Evolutionary conservation across 2,113 vertebrate genomes (phyloP), one percentile per base, ranked within the genome.

Genomic region (Meles meles): DNA sequence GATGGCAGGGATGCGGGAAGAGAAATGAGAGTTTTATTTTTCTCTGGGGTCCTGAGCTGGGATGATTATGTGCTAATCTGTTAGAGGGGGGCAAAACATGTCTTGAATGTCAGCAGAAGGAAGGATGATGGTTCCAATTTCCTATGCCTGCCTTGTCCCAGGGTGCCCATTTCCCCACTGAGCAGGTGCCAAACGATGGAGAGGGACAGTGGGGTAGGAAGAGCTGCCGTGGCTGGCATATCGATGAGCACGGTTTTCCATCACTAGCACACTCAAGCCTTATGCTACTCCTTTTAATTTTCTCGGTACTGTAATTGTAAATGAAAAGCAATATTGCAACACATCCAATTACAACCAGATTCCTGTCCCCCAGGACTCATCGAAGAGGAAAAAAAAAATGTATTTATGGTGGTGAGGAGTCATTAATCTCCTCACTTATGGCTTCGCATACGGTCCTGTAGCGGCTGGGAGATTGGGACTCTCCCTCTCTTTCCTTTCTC

Each of bases 291-390:
- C 86, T 97, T 90, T 93, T 92, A 34, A 97, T 97, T 96, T 97
- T 59, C 96, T 97, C 1, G 1, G 47, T 83, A 82, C 65, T 96
- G 44, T 92, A 93, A 97, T 92, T 93, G 89, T 95, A 98, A 97
- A 94, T 97, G 93, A 97, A 94, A 97, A 94, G 89, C 84, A 89
- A 80, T 97, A 96, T 93, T 93, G 90, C 93, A 98, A 71, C 71
- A 90, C 49, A 93, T 95, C 77, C 81, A 90, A 89, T 97, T 98
- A 96, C 94, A 98, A 96, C 55, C 88, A 86, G 84, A 96, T 95
- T 96, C 57, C 81, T 52, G 69, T 92, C 88, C 80, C 59, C 59
- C 47, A 89, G 96, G 96, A 71, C 81, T 95, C 96, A 95, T 31
- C 11, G 20, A 95, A 65, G 77, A 93, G 27, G 25, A 23, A 88